Evolutionary conservation across 2,113 vertebrate species (phyloP).

Genomic region (Forbesichthys papilliferus): DNA sequence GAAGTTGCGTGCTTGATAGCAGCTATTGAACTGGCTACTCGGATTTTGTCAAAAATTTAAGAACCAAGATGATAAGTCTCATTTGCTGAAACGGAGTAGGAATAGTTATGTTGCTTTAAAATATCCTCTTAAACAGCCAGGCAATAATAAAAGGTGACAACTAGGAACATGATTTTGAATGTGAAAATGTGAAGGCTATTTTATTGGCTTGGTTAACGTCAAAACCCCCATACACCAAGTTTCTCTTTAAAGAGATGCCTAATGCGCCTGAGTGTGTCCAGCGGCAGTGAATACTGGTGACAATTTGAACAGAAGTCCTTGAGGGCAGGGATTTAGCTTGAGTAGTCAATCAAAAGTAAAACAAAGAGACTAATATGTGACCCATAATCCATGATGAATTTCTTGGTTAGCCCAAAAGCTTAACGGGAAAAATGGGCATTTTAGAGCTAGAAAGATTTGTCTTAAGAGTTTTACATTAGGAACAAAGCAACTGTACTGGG

Average conservation of each 20-base stretch:
- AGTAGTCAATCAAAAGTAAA: conserved; percentile 31
- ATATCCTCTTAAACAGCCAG: no score
- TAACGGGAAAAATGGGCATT: conserved; percentile 52
- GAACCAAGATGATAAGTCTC: no score
- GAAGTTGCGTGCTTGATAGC: no score
- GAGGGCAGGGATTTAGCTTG: conserved; percentile 28
- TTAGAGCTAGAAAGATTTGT: conserved; percentile 55
- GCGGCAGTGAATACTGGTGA: conserved; percentile 5
- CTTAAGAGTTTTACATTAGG: conserved; percentile 42
- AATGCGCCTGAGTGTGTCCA: background rate
- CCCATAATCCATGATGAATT: conserved; percentile 60
- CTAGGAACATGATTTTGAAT: no score
- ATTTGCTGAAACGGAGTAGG: no score
- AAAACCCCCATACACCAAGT: no score
- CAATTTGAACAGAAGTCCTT: conserved; percentile 1
- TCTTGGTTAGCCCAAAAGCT: conserved; percentile 52
- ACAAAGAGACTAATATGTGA: conserved; percentile 50
- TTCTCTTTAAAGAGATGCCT: background rate
- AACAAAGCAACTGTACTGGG: conserved; percentile 29
- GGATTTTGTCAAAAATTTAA: no score
- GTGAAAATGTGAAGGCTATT: no score
- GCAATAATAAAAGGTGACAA: no score
- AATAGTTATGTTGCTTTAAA: no score
- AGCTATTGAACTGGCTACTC: no score
- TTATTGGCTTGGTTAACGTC: no score